Percentiles rank a stretch among this genome's conserved stretches.
phyloP scores from a whole-genome alignment of 2,113 vertebrate species.

The Ascaphus truei region DNA sequence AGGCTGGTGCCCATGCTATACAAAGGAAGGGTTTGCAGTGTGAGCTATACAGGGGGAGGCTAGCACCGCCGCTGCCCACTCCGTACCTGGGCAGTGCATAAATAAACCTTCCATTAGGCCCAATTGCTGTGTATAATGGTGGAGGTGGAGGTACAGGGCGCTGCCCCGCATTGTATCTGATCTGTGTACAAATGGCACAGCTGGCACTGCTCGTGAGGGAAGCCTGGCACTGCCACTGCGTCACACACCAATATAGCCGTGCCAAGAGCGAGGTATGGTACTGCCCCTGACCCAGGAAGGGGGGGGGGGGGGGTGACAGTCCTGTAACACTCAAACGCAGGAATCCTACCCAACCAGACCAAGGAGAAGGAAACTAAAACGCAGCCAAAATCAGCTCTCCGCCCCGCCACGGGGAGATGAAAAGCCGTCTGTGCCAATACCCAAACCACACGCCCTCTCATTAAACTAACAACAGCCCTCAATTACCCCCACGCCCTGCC shows the following conservation, averaged over 20 bases:
- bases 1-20: not conserved
- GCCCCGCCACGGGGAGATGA: slow-evolving; percentile 27
- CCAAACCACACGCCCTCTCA: slow-evolving; percentile 25
- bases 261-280: too few species aligned
- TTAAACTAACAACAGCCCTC: slow-evolving; percentile 26
- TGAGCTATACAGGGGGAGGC: not conserved
- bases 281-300: too few species aligned
- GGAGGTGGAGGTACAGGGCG: not conserved
- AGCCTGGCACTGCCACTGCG: not conserved
- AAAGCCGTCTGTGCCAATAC: slow-evolving; percentile 30
- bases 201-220: not conserved
- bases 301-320: not conserved
- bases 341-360: slow-evolving; percentile 29
- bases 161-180: not conserved
- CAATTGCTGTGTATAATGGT: not conserved
- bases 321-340: not conserved
- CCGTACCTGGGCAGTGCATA: not conserved
- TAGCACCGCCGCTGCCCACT: not conserved
- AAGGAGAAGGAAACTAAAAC: slow-evolving; percentile 13
- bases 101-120: too few species aligned
- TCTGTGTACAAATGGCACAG: not conserved
- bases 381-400: slow-evolving; percentile 33
- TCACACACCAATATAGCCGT: too few species aligned
- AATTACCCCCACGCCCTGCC: slow-evolving; percentile 13
- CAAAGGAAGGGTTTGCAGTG: not conserved